Evolutionary conservation across 1,140 invertebrate genomes (phyloP), one percentile per base, ranked within the genome.

Genomic region (Pseudomyrmex sp.): DNA sequence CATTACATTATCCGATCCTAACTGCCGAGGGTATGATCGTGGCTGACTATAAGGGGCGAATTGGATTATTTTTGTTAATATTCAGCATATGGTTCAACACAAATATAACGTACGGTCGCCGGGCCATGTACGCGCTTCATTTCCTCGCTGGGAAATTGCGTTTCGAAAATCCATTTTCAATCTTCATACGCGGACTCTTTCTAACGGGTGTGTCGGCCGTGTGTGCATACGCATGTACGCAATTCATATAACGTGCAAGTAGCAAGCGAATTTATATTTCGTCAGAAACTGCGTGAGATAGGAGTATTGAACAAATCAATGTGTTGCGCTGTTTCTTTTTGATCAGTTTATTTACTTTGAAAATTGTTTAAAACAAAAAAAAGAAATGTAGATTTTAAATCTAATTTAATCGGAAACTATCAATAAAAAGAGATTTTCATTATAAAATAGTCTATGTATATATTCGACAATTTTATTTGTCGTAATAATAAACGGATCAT

Each of bases 161-260:
- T 87, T 85, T 82, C 83, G 88, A 89, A 89, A 90, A 90, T 89
- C 88, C 74, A 90, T 87, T 90, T 90, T 89, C 88, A 83, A 86
- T 87, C 85, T 73, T 89, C 84, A 75, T 89, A 85, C 73, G 56
- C 73, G 82, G 48, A 72, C 85, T 75, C 63, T 88, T 80, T 75
- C 46, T 61, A 88, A 86, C 80, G 50, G 72, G 13, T 13, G 26
- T 75, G 26, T 75, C 44, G 72, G 62, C 73, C 20, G 70, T 35
- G 35, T 46, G 13, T 12, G 48, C 13, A 15, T 62, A 82, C 58
- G 59, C 65, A 44, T 65, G 20, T 65, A 2, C 26, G 48, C n/a
- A 35, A 79, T 80, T 54, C 46, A 63, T 5, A 8, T 61, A 46
- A 63, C 76, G 13, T 18, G 48, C 35, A 62, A 62, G 23, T 70